Evolutionary conservation across 2,113 vertebrate genomes (phyloP).

Genomic region (Tretioscincus oriximinensis): DNA sequence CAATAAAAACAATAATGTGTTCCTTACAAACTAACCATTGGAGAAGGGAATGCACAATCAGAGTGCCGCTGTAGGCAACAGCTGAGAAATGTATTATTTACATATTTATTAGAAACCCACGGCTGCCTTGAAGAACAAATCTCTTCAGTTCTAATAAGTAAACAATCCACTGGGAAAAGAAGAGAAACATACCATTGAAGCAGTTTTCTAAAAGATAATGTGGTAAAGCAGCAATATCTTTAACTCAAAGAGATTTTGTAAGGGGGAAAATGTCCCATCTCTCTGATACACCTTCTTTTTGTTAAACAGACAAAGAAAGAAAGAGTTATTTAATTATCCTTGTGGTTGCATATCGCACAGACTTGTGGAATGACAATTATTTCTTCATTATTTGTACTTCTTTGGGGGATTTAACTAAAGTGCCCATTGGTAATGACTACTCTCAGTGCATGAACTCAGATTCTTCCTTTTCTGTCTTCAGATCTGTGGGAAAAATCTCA

Average conservation of each 20-base stretch:
- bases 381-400: constrained; percentile 62
- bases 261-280: constrained; percentile 36
- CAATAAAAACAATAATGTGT: constrained; percentile 7
- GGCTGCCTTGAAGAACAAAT: constrained; percentile 65
- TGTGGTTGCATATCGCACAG: constrained; percentile 66
- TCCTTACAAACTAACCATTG: constrained; percentile 49
- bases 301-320: constrained; percentile 60
- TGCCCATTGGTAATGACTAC: constrained; percentile 56
- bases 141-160: constrained; percentile 83
- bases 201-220: constrained; percentile 56
- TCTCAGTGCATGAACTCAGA: constrained; percentile 50
- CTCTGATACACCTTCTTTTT: constrained; percentile 53
- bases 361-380: constrained; percentile 73
- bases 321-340: constrained; percentile 72
- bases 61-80: constrained; percentile 50
- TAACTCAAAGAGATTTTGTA: constrained; percentile 58
- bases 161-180: constrained; percentile 80
- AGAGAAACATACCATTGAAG: constrained; percentile 66
- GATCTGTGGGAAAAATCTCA: constrained; percentile 27
- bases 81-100: constrained; percentile 74
- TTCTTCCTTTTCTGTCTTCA: constrained; percentile 12
- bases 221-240: constrained; percentile 58
- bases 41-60: constrained; percentile 32
- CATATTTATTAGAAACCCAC: constrained; percentile 85
- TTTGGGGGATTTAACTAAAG: constrained; percentile 49